Evolutionary conservation across 1,140 invertebrate genomes (phyloP).

Genomic region (Euura lappo): DNA sequence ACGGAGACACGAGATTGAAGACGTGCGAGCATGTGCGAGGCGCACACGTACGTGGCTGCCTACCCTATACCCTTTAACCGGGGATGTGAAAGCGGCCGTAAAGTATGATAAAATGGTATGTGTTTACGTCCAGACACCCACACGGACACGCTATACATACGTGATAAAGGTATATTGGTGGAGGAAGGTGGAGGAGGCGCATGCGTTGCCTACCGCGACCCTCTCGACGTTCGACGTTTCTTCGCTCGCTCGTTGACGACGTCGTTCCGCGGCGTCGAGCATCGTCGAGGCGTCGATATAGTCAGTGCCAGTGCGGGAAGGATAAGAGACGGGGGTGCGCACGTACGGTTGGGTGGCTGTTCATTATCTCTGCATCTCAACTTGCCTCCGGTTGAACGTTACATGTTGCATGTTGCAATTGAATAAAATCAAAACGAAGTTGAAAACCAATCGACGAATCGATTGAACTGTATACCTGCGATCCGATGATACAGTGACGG

Average conservation of each 20-base stretch:
- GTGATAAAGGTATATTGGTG: too few species aligned
- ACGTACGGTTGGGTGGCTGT: background rate
- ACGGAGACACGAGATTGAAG: too few species aligned
- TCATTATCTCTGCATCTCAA: background rate
- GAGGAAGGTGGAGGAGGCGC: conserved; percentile 29
- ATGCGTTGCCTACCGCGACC: conserved; percentile 40
- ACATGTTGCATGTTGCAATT: too few species aligned
- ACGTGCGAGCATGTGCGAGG: too few species aligned
- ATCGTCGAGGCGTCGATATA: conserved; percentile 35
- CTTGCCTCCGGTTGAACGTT: too few species aligned
- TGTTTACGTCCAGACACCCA: background rate
- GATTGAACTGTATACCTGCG: too few species aligned
- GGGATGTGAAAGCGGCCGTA: background rate
- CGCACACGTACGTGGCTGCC: too few species aligned
- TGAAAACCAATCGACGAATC: too few species aligned
- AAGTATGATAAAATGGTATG: background rate
- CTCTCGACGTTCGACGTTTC: conserved; percentile 51
- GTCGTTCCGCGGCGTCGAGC: conserved; percentile 51
- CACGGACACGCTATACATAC: too few species aligned
- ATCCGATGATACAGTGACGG: too few species aligned
- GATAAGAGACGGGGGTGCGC: conserved; percentile 4
- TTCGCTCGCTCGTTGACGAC: conserved; percentile 57
- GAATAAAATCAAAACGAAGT: too few species aligned
- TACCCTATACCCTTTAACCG: too few species aligned
- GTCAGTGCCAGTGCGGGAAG: background rate